Conservation (phyloP, 2,888 invertebrate genomes). For the Lochmaea crataegi region DNA sequence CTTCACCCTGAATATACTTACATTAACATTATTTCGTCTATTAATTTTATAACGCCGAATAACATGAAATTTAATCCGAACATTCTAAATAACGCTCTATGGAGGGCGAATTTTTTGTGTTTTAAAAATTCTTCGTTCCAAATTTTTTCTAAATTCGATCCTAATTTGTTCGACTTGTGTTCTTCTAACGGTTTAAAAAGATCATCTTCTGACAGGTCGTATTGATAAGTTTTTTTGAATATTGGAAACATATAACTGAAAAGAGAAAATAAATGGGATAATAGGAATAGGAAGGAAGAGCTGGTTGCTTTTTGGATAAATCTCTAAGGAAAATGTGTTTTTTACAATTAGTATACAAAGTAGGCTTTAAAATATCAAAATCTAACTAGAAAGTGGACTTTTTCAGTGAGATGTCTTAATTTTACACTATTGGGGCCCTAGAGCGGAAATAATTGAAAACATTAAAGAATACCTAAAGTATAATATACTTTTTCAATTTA, state of each 20-base stretch:
- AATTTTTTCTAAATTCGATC: constrained; percentile 73
- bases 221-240: constrained; percentile 77
- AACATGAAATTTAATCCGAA: constrained; percentile 57
- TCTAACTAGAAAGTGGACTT: too few relatives aligned
- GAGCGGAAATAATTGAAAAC: too few relatives aligned
- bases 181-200: constrained; percentile 74
- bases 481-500: too few relatives aligned
- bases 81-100: constrained; percentile 55
- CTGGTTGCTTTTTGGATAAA: too few relatives aligned
- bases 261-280: constrained; percentile 35
- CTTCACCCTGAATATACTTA: constrained; percentile 50
- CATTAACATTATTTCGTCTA: constrained; percentile 60
- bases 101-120: constrained; percentile 58
- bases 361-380: too few relatives aligned
- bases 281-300: too few relatives aligned
- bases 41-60: constrained; percentile 56
- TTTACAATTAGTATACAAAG: too few relatives aligned
- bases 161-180: constrained; percentile 75
- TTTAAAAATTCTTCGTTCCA: constrained; percentile 59
- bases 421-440: too few relatives aligned
- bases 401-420: too few relatives aligned
- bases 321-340: too few relatives aligned
- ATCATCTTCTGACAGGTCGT: constrained; percentile 78
- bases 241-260: constrained; percentile 80
- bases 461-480: too few relatives aligned